Base-by-base conservation (phyloP, 2,888 invertebrate species). In the Euplagia quadripunctaria region DNA sequence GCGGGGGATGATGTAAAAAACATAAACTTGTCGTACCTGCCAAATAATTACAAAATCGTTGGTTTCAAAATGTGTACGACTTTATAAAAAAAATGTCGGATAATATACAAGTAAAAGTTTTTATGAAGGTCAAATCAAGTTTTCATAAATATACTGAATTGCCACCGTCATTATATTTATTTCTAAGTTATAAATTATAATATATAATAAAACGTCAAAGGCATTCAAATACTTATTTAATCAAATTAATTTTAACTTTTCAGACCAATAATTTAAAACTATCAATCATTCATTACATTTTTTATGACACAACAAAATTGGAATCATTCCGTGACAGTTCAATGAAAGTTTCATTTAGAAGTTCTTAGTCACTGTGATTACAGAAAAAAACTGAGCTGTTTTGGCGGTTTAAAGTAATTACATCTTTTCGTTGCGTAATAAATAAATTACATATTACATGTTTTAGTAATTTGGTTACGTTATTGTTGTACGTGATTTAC, bases 401-500 rank as follows among this genome's bases (percentile, higher is more conserved):
- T 75, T 69, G 58, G 71, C 43, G 31, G 61, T 70, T 64, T 64
- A 31, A 64, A 43, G 64, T 73, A 70, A 78, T 78, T 67, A 64
- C 75, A 68, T 70, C 67, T 58, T 17, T 61, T 64, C 16, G 20
- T 75, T 78, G 16, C 74, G 68, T 55, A 82, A 84, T 31, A 43
- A 51, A 67, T 73, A 72, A 83, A 52, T 31, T 80, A 82, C 73
- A 72, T 70, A 46, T 46, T 46, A 46, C 6, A 75, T 77, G 72
- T 75, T 76, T 81, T 68, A 81, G 76, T 71, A 72, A 70, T 78
- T 77, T 61, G 14, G 46, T 46, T 64, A 71, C 63, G 63, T 71
- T 66, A 14, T 66, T 74, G 77, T 82, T 76, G 69, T 70, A 79
- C 77, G 80, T 83, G 83, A 81, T 69, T 77, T 85, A 85, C 80